phyloP scores from a whole-genome alignment of 2,797 vertebrate species.

The Characodon lateralis region DNA sequence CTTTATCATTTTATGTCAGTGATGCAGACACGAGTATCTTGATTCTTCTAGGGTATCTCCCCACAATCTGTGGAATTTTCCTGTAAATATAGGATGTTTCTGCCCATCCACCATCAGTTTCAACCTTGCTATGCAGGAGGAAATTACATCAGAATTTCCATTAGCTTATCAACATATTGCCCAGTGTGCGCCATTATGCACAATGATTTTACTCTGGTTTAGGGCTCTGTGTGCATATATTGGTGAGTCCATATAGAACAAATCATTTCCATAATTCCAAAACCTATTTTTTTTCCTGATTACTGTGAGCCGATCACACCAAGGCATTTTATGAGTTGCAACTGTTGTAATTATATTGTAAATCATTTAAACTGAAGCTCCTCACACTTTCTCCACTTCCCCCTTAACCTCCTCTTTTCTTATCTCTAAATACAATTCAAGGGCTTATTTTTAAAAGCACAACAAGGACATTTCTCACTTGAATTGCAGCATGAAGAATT shows the following conservation, averaged over 20 bases:
- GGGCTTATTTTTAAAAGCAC: too few species aligned
- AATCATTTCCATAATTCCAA: not conserved
- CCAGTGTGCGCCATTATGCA: not conserved
- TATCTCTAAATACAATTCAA: too few species aligned
- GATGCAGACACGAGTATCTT: not conserved
- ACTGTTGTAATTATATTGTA: too few species aligned
- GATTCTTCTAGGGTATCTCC: not conserved
- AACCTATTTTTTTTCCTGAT: not conserved
- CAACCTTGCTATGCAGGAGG: not conserved
- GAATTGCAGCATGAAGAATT: too few species aligned
- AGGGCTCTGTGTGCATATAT: not conserved
- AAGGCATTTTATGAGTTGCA: too few species aligned
- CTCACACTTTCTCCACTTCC: too few species aligned
- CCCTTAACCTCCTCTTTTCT: too few species aligned
- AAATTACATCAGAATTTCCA: not conserved
- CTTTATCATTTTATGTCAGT: not conserved
- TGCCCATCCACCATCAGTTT: not conserved
- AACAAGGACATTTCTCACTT: too few species aligned
- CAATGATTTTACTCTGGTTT: not conserved
- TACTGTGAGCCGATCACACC: too few species aligned
- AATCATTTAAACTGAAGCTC: too few species aligned
- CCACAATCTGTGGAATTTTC: not conserved
- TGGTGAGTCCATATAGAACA: not conserved
- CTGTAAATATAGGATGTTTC: not conserved
- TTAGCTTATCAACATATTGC: not conserved